Evolutionary conservation across 2,888 invertebrate species (phyloP).

Genomic region (Xanthorhoe designata): DNA sequence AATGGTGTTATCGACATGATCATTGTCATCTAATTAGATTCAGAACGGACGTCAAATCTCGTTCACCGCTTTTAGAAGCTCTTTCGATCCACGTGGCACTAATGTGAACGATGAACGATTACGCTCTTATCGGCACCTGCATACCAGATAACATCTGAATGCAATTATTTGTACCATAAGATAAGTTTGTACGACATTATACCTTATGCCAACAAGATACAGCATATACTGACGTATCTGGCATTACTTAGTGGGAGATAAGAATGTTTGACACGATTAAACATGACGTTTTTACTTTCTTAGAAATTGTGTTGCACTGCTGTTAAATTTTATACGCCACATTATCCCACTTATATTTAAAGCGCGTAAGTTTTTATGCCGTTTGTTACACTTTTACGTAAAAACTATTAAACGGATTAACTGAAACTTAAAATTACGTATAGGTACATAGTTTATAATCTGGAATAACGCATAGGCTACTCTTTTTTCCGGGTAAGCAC

Average conservation of each 20-base stretch:
- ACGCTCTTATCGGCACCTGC: slow-evolving; percentile 38
- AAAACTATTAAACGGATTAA: no score
- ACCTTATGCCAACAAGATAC: slow-evolving; percentile 12
- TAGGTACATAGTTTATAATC: no score
- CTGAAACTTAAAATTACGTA: no score
- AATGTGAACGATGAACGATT: slow-evolving; percentile 31
- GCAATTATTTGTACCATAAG: slow-evolving; percentile 16
- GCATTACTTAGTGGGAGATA: slow-evolving; percentile 2
- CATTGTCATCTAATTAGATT: background rate
- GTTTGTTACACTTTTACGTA: no score
- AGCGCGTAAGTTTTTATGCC: no score
- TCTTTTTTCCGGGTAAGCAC: no score
- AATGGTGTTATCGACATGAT: no score
- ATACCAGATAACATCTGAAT: slow-evolving; percentile 27
- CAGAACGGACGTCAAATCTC: background rate
- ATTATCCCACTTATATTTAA: no score
- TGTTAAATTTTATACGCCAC: background rate
- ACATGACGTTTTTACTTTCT: slow-evolving; percentile 9
- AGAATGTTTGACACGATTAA: slow-evolving; percentile 3
- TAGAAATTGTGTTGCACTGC: background rate
- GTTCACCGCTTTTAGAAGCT: background rate
- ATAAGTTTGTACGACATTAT: slow-evolving; percentile 6
- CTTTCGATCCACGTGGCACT: slow-evolving; percentile 30
- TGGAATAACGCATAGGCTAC: no score
- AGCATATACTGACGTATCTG: background rate